Percentiles rank a stretch among this genome's conserved stretches.
Conservation (phyloP, 2,113 vertebrate genomes). For the Panthera tigris region DNA sequence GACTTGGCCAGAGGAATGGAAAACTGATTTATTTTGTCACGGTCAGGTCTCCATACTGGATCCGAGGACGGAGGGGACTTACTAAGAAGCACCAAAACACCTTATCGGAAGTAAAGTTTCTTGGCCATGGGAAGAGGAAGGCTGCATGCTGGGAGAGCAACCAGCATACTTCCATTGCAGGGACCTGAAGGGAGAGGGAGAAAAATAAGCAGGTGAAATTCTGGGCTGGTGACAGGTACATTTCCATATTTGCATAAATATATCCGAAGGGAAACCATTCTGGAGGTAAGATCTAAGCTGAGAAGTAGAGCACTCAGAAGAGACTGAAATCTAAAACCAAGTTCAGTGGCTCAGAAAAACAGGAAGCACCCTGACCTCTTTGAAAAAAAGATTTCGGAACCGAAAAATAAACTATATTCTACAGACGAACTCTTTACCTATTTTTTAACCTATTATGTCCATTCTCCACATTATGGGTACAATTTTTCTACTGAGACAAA, state of each 20-base stretch:
- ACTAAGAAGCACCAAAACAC: background rate
- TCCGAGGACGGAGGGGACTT: background rate
- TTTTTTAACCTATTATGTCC: background rate
- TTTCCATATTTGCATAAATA: background rate
- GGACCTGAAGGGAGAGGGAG: background rate
- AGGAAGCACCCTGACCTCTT: background rate
- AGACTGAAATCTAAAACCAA: background rate
- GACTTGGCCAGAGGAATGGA: background rate
- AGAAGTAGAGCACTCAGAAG: background rate
- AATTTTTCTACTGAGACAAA: background rate
- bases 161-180: background rate
- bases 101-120: background rate
- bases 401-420: background rate
- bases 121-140: background rate
- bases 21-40: background rate
- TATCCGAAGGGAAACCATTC: background rate
- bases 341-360: background rate
- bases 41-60: background rate
- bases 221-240: background rate
- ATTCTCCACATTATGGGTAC: background rate
- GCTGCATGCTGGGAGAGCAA: background rate
- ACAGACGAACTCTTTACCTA: background rate
- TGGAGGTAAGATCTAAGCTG: background rate
- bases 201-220: background rate
- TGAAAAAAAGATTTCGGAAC: background rate